Evolutionary conservation across 2,888 invertebrate genomes (phyloP).

Genomic region (Girardia tigrina): DNA sequence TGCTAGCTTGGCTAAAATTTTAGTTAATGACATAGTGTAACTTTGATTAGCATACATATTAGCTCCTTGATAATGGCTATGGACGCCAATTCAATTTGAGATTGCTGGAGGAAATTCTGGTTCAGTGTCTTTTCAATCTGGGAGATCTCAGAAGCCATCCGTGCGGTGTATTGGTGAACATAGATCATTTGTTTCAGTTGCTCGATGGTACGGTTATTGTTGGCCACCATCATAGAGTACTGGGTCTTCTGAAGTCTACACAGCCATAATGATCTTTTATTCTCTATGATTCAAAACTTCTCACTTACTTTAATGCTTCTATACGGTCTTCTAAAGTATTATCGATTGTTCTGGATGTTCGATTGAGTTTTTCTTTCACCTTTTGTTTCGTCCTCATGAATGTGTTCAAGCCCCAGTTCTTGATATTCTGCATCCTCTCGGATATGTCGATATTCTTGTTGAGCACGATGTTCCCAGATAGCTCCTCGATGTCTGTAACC

Average conservation of each 20-base stretch:
- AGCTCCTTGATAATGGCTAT: neutral
- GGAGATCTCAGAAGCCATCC: neutral
- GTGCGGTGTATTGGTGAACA: neutral
- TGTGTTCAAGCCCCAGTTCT: neutral
- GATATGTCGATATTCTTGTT: neutral
- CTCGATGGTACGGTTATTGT: neutral
- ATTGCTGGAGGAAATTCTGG: neutral
- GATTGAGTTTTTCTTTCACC: neutral
- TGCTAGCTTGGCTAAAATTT: neutral
- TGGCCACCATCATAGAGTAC: neutral
- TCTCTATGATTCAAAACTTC: neutral
- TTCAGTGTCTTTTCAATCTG: neutral
- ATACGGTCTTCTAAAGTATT: neutral
- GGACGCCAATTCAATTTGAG: neutral
- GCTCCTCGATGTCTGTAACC: neutral
- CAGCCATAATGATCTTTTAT: neutral
- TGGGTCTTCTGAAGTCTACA: neutral
- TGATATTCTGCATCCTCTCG: neutral
- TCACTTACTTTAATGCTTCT: neutral
- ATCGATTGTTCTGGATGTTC: neutral
- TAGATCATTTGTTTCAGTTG: neutral
- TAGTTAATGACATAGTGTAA: neutral
- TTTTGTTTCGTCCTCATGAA: constrained; percentile 12
- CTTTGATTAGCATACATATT: neutral
- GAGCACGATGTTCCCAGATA: constrained; percentile 10